A percentile compares a stretch with the other conserved stretches of the same genome.
Evolutionary conservation across 2,113 vertebrate species (phyloP).

Genomic region (Rhinogobius similis): DNA sequence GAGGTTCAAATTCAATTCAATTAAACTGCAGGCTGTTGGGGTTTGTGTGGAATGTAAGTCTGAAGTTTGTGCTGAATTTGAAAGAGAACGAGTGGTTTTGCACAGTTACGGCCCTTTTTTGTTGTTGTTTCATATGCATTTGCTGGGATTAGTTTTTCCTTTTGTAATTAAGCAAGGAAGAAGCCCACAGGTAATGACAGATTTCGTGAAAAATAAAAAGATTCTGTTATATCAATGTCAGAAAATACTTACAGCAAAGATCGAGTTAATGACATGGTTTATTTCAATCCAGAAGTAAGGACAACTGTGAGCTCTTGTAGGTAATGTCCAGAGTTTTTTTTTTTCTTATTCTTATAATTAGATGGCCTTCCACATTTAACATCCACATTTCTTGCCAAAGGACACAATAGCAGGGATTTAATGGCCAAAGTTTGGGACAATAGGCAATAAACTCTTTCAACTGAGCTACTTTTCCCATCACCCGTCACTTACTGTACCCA

Average conservation of each 20-base stretch:
- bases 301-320: not conserved
- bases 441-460: no score
- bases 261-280: no score
- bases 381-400: not conserved
- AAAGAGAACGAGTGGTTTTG: not conserved
- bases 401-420: not conserved
- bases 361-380: not conserved
- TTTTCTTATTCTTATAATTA: not conserved
- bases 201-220: slow-evolving; percentile 54
- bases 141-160: slow-evolving; percentile 66
- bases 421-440: no score
- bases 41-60: slow-evolving; percentile 37
- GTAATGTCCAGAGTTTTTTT: not conserved
- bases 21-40: slow-evolving; percentile 66
- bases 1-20: no score
- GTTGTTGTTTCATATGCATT: slow-evolving; percentile 45
- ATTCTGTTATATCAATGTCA: slow-evolving; percentile 45
- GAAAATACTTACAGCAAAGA: slow-evolving; percentile 20
- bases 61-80: slow-evolving; percentile 1
- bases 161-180: slow-evolving; percentile 64
- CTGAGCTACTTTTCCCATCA: no score
- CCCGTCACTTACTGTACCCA: not conserved
- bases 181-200: slow-evolving; percentile 73
- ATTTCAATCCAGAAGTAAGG: not conserved
- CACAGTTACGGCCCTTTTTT: not conserved